Conservation (phyloP, 2,888 invertebrate genomes). For the Drosophila paranaensis region DNA sequence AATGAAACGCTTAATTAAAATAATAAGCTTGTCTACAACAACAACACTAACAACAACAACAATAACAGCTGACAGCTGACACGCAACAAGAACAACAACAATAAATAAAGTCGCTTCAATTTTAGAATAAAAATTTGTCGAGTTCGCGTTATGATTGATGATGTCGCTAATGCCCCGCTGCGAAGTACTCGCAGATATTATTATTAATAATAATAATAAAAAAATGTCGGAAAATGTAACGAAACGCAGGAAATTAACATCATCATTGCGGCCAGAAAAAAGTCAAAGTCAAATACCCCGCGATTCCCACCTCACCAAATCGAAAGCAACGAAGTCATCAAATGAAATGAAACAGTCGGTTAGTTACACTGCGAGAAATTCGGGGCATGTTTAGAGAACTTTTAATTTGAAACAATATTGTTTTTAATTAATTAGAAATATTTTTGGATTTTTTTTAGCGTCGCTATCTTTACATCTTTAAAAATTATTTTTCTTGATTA, state of each 20-base stretch:
- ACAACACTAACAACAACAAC: slow-evolving; percentile 35
- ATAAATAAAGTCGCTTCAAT: slow-evolving; percentile 19
- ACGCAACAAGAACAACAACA: slow-evolving; percentile 53
- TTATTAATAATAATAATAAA: slow-evolving; percentile 47
- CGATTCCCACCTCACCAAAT: too few species aligned
- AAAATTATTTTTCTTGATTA: too few species aligned
- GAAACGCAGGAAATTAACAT: slow-evolving; percentile 57
- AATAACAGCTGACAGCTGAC: slow-evolving; percentile 49
- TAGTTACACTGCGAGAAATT: slow-evolving; percentile 6
- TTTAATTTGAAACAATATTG: too few species aligned
- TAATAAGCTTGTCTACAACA: slow-evolving; percentile 57
- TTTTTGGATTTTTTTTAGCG: too few species aligned
- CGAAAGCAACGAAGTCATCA: slow-evolving; percentile 53
- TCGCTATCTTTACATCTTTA: too few species aligned
- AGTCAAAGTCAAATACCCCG: slow-evolving; percentile 18
- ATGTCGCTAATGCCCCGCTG: slow-evolving; percentile 40
- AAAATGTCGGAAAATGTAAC: slow-evolving; percentile 32
- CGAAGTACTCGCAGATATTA: slow-evolving; percentile 42
- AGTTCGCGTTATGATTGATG: slow-evolving; percentile 66
- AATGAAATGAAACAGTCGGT: slow-evolving; percentile 38
- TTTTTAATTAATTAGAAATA: too few species aligned
- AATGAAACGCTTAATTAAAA: slow-evolving; percentile 76
- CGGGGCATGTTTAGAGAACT: too few species aligned
- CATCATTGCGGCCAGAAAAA: slow-evolving; percentile 40
- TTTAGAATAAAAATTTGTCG: slow-evolving; percentile 55